Evolutionary conservation across 2,888 invertebrate genomes (phyloP).

Genomic region (Neoaliturus tenellus): DNA sequence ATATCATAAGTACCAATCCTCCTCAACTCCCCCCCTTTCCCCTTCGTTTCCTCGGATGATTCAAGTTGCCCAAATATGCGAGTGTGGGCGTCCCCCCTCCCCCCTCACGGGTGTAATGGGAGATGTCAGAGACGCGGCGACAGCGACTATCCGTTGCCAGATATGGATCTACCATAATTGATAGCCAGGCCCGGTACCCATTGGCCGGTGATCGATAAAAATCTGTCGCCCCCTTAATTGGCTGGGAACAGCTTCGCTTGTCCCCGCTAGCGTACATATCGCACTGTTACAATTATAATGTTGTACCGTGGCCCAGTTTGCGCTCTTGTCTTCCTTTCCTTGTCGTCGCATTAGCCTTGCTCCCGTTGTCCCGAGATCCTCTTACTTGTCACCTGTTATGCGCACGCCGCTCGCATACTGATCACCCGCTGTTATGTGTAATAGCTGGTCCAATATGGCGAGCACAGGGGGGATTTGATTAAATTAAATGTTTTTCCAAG

Average conservation of each 20-base stretch:
- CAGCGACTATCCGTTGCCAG: conserved; percentile 49
- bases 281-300: conserved; percentile 49
- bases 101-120: background rate
- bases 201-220: conserved; percentile 58
- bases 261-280: conserved; percentile 46
- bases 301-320: conserved; percentile 12
- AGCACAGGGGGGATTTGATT: no score
- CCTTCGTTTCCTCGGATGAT: background rate
- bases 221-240: conserved; percentile 57
- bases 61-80: conserved; percentile 16
- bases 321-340: background rate
- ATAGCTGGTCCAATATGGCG: no score
- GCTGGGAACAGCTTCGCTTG: conserved; percentile 52
- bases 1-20: no score
- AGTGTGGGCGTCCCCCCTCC: background rate
- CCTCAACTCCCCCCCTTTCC: background rate
- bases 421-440: no score
- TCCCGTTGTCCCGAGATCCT: conserved; percentile 22
- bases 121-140: conserved; percentile 50
- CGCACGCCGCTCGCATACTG: background rate
- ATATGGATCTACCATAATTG: conserved; percentile 56
- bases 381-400: conserved; percentile 24
- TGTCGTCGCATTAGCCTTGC: conserved; percentile 27
- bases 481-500: no score
- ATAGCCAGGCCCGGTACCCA: conserved; percentile 46